phyloP scores from a whole-genome alignment of 35 echinoderm and acorn worm genomes.

The Amphiura filiformis region DNA sequence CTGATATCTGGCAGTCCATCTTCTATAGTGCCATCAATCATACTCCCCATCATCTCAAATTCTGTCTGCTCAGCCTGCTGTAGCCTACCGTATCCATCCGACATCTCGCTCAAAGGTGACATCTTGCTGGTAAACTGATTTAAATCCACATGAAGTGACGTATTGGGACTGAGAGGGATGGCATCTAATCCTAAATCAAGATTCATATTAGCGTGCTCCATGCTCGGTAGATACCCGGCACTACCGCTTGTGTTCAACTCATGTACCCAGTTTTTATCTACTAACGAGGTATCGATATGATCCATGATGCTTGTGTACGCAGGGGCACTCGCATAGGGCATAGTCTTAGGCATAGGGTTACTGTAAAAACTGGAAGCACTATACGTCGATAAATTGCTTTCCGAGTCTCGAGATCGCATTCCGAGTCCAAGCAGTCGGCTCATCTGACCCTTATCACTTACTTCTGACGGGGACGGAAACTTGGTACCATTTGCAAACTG shows the following conservation, averaged over 20 bases:
- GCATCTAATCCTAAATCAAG: constrained; percentile 30
- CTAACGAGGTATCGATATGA: constrained; percentile 66
- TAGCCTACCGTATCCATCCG: background rate
- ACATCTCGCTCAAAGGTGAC: background rate
- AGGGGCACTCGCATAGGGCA: constrained; percentile 76
- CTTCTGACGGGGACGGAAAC: background rate
- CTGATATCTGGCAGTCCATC: background rate
- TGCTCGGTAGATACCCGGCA: constrained; percentile 27
- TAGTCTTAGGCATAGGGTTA: constrained; percentile 62
- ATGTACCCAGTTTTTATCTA: background rate
- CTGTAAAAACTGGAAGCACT: constrained; percentile 67
- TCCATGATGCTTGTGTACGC: constrained; percentile 92
- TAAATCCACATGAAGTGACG: background rate
- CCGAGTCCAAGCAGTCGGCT: background rate
- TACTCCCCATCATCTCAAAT: constrained; percentile 50
- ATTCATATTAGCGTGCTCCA: constrained; percentile 13
- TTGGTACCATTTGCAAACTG: background rate
- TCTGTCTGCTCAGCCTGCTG: constrained; percentile 33
- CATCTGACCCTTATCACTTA: background rate
- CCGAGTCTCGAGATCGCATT: constrained; percentile 63
- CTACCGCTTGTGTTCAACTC: constrained; percentile 30
- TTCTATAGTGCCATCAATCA: constrained; percentile 7
- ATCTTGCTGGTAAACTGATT: constrained; percentile 4
- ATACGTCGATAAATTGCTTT: constrained; percentile 76
- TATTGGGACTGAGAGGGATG: constrained; percentile 10